phyloP scores from a whole-genome alignment of 2,113 vertebrate species.

The Sialia sialis region DNA sequence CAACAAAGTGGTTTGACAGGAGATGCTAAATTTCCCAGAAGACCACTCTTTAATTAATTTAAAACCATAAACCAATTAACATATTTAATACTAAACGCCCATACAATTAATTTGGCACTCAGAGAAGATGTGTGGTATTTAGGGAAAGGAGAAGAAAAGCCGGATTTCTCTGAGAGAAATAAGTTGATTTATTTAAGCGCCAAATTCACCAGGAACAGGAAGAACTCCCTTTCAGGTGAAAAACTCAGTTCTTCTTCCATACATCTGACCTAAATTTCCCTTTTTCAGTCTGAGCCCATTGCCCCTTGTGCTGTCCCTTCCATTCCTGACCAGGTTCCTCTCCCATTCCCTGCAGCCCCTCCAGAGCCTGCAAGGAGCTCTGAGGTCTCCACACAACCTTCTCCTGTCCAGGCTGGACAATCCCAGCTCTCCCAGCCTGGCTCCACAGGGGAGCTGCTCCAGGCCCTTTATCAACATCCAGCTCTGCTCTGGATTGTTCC shows the following conservation, averaged over 20 bases:
- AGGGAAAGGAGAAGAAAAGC: neutral
- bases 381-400: neutral
- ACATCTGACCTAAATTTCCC: neutral
- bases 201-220: neutral
- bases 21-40: slow-evolving; percentile 21
- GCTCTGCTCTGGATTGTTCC: neutral
- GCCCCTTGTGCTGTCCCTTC: neutral
- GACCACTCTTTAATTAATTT: slow-evolving; percentile 16
- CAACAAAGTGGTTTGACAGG: neutral
- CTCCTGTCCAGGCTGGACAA: neutral
- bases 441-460: neutral
- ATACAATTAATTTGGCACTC: slow-evolving; percentile 3
- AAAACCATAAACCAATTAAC: slow-evolving; percentile 38
- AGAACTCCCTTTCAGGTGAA: neutral
- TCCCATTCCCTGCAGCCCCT: neutral
- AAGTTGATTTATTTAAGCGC: neutral
- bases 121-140: neutral
- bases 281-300: too few relatives aligned
- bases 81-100: neutral
- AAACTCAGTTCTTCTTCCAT: neutral
- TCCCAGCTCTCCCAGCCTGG: neutral
- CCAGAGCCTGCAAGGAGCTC: neutral
- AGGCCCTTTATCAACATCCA: neutral
- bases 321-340: neutral
- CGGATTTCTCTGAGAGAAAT: neutral